Evolutionary conservation across 2,888 invertebrate genomes (phyloP).

Genomic region (Mythimna albipuncta): DNA sequence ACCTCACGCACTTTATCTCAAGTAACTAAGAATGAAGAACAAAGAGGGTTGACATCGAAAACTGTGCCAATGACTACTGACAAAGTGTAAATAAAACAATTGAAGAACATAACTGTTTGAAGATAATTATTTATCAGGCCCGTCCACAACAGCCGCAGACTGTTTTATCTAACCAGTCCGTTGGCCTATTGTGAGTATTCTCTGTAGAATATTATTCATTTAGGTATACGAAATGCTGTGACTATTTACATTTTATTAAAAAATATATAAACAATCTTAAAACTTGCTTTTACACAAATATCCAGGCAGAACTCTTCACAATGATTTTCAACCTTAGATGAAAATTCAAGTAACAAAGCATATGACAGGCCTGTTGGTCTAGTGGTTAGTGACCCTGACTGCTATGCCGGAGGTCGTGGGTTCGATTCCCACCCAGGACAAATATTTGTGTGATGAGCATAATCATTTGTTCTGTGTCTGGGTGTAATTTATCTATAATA

Average conservation of each 20-base stretch:
- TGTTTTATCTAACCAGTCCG: conserved; percentile 58
- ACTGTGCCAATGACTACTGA: conserved; percentile 54
- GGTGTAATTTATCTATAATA: no score
- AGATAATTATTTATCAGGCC: conserved; percentile 57
- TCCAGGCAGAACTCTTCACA: not conserved
- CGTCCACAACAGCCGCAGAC: conserved; percentile 41
- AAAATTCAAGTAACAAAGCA: no score
- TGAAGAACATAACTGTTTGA: conserved; percentile 42
- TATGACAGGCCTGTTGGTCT: no score
- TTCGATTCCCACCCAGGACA: no score
- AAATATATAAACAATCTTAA: not conserved
- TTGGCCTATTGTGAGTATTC: conserved; percentile 40
- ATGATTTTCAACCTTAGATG: not conserved
- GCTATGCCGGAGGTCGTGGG: no score
- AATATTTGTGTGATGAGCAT: no score
- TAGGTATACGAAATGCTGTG: not conserved
- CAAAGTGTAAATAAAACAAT: conserved; percentile 52
- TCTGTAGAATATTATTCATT: conserved; percentile 39
- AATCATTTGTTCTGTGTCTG: no score
- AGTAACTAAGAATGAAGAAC: conserved; percentile 37
- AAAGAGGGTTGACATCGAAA: conserved; percentile 41
- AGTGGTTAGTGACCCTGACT: no score
- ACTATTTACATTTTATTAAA: not conserved
- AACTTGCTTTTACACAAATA: no score
- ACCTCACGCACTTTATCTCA: conserved; percentile 36